Evolutionary conservation across 2,113 vertebrate genomes (phyloP), one percentile per base, ranked within the genome.

Genomic region (Cynopterus brachyotis): DNA sequence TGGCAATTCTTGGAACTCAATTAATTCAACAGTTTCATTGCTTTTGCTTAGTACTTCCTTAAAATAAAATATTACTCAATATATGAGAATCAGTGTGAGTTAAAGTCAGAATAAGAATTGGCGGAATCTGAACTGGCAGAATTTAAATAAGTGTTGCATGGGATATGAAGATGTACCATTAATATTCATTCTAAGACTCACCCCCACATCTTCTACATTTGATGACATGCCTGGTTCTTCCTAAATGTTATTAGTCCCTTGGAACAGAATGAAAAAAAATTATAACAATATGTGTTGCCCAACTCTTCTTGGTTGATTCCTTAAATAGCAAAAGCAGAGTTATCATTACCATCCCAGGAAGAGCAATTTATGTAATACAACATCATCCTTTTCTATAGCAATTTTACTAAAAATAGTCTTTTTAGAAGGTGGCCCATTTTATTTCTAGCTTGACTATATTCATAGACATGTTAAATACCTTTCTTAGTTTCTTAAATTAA

Each of bases 181-280:
- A 50, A 60, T 37, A 50, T 60, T 9, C 37, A 75, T 42, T 92
- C 26, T 83, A 79, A 93, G 70, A 93, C 20, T 79, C 9, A 78
- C 72, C 94, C 78, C 30, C 91, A 80, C 80, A 96, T 89, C 89
- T 93, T 91, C 55, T 45, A 79, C 30, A 19, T 45, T 70, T 84
- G 92, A 73, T 89, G 66, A 42, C 4, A 81, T 79, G 75, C 89
- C n/a, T 64, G 88, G 82, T 93, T 95, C 86, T 96, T 95, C 32
- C 89, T 97, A 97, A 97, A 92, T 80, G 4, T 7, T 84, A 50
- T 93, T 96, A 79, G 78, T 66, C 91, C 79, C 75, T 97, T 85
- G 60, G 91, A 94, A 19, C 60, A 93, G 80, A 91, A 79, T 67
- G 92, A 97, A 98, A 96, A 75, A 75, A 83, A 96, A 73, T 16